Percentiles rank a stretch among this genome's conserved stretches.
Evolutionary conservation across 2,797 vertebrate species (phyloP).

Genomic region (Darevskia nairensis): DNA sequence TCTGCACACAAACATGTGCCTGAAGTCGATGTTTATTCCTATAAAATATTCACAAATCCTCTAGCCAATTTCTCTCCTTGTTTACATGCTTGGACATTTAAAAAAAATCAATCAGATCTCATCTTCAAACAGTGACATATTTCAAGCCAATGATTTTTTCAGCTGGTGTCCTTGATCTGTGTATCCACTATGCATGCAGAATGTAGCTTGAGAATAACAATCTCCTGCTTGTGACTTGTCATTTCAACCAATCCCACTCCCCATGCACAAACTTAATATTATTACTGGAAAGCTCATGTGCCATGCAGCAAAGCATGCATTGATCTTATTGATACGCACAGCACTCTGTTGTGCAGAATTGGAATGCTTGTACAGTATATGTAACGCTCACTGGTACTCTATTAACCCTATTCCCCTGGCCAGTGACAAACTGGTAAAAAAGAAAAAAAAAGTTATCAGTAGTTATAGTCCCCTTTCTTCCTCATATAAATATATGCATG

Average conservation of each 20-base stretch:
- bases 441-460: too few species aligned
- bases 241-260: conserved; percentile 9
- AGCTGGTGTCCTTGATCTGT: conserved; percentile 18
- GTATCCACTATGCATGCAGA: not conserved
- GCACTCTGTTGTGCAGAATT: not conserved
- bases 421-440: not conserved
- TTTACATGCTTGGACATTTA: conserved; percentile 8
- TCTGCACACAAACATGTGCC: not conserved
- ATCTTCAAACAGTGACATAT: not conserved
- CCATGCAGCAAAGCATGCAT: conserved; percentile 2
- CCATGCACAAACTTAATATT: not conserved
- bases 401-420: too few species aligned
- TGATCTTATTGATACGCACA: conserved; percentile 26
- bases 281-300: not conserved
- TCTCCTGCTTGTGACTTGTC: not conserved
- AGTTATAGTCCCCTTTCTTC: too few species aligned
- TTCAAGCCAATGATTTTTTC: conserved; percentile 22
- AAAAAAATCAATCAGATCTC: not conserved
- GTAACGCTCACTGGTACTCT: not conserved
- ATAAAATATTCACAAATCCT: conserved; percentile 14
- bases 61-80: not conserved
- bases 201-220: not conserved
- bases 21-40: not conserved
- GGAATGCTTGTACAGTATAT: not conserved
- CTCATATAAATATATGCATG: too few species aligned